These are phyloP conservation scores for Heliconius nattereri DNA, from an alignment of 1,140 invertebrate species.

Conservation along the genomic window DNA sequence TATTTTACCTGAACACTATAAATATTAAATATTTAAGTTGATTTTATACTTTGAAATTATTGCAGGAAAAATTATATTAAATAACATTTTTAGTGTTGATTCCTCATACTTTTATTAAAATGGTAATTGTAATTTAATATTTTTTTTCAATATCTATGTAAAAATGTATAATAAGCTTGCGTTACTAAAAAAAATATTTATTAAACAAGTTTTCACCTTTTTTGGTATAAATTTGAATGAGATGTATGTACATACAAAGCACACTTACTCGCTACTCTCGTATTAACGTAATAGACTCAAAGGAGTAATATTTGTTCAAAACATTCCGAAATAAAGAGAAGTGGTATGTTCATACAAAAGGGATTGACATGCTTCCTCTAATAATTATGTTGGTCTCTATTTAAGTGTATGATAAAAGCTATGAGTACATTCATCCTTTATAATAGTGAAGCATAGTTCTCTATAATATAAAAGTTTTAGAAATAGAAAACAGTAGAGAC, in stretches of 20 bases:
- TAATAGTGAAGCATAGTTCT: slow-evolving; percentile 18
- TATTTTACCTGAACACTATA: too few species aligned
- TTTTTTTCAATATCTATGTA: background rate
- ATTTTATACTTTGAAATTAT: background rate
- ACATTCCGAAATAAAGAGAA: slow-evolving; percentile 58
- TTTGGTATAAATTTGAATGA: slow-evolving; percentile 42
- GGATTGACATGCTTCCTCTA: slow-evolving; percentile 48
- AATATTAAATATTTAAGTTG: background rate
- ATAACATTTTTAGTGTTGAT: too few species aligned
- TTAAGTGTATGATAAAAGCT: slow-evolving; percentile 39
- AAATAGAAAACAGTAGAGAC: slow-evolving; percentile 10
- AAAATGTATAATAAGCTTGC: background rate
- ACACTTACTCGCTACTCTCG: slow-evolving; percentile 46
- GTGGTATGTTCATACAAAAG: slow-evolving; percentile 48
- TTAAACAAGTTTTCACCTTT: slow-evolving; percentile 19
- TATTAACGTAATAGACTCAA: slow-evolving; percentile 52
- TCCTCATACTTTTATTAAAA: background rate
- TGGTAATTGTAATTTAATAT: background rate
- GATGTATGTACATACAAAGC: slow-evolving; percentile 37
- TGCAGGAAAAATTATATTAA: too few species aligned
- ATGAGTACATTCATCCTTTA: slow-evolving; percentile 36
- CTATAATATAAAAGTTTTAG: background rate
- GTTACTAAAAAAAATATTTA: slow-evolving; percentile 10
- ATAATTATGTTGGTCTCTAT: slow-evolving; percentile 41
- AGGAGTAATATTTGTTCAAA: slow-evolving; percentile 58